Conservation (phyloP, 30 jellyfish, hydroid and myxozoan genomes). For the Hydra vulgaris region DNA sequence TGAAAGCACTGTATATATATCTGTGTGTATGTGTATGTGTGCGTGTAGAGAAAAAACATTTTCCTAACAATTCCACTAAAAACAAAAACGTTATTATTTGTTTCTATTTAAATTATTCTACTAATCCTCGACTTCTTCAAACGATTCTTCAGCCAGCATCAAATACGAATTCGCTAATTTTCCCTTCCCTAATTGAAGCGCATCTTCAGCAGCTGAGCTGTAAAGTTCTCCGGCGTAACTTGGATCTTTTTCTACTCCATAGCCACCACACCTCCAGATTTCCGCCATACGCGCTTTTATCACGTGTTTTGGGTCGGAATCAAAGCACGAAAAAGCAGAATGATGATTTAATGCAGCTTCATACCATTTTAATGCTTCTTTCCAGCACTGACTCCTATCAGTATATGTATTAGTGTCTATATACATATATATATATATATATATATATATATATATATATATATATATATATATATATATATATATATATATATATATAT, state of each 20-base stretch:
- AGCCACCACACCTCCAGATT: conserved; percentile 85
- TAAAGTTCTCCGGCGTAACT: conserved; percentile 81
- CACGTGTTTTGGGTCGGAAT: conserved; percentile 41
- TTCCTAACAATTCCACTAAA: too few relatives aligned
- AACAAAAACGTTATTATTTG: too few relatives aligned
- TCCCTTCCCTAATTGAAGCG: conserved; percentile 84
- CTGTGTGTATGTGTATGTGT: too few relatives aligned
- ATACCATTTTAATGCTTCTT: conserved; percentile 76
- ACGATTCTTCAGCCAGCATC: conserved; percentile 95
- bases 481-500: too few relatives aligned
- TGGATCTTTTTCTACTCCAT: conserved; percentile 75
- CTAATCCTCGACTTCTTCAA: conserved; percentile 72
- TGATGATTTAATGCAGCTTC: conserved; percentile 47
- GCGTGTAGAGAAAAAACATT: too few relatives aligned
- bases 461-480: too few relatives aligned
- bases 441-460: too few relatives aligned
- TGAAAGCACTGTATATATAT: too few relatives aligned
- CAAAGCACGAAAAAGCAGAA: conserved; percentile 33
- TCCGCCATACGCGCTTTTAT: conserved; percentile 94
- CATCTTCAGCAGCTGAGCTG: conserved; percentile 90
- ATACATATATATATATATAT: too few relatives aligned
- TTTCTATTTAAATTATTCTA: too few relatives aligned
- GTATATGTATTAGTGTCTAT: too few relatives aligned
- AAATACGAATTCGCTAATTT: conserved; percentile 76
- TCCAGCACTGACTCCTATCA: conserved; percentile 65